Evolutionary conservation across 2,113 vertebrate genomes (phyloP).

Genomic region (Lepisosteus osseus): DNA sequence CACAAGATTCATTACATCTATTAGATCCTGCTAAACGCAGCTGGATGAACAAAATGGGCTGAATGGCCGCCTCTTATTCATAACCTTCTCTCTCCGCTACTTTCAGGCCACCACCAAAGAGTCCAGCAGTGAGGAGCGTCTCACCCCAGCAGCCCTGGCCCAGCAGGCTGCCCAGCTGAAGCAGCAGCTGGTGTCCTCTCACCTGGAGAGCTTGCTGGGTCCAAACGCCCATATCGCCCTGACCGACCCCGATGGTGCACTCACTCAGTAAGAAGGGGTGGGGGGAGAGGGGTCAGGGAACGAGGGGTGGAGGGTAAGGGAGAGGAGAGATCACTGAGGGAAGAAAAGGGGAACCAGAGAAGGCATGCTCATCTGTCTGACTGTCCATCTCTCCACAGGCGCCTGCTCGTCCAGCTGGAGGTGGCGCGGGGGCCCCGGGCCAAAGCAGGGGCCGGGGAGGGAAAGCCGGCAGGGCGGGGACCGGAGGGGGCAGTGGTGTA

Average conservation of each 20-base stretch:
- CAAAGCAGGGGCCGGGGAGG: conserved; percentile 48
- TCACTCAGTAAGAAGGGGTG: conserved; percentile 77
- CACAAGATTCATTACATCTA: no score
- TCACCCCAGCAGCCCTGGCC: conserved; percentile 82
- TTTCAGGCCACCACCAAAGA: conserved; percentile 76
- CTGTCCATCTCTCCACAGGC: conserved; percentile 54
- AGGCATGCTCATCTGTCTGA: background rate
- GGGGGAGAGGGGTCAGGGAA: background rate
- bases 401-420: conserved; percentile 86
- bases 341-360: background rate
- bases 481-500: conserved; percentile 78
- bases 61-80: no score
- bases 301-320: background rate
- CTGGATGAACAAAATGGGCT: no score
- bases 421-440: conserved; percentile 67
- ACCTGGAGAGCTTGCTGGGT: conserved; percentile 87
- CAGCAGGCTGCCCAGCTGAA: conserved; percentile 85
- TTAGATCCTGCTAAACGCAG: no score
- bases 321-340: background rate
- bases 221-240: conserved; percentile 85
- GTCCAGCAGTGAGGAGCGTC: conserved; percentile 78
- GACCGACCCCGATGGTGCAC: conserved; percentile 85
- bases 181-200: conserved; percentile 85
- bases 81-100: background rate
- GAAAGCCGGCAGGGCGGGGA: conserved; percentile 28